phyloP scores from a whole-genome alignment of 2,797 vertebrate species.

The Leuciscus waleckii region DNA sequence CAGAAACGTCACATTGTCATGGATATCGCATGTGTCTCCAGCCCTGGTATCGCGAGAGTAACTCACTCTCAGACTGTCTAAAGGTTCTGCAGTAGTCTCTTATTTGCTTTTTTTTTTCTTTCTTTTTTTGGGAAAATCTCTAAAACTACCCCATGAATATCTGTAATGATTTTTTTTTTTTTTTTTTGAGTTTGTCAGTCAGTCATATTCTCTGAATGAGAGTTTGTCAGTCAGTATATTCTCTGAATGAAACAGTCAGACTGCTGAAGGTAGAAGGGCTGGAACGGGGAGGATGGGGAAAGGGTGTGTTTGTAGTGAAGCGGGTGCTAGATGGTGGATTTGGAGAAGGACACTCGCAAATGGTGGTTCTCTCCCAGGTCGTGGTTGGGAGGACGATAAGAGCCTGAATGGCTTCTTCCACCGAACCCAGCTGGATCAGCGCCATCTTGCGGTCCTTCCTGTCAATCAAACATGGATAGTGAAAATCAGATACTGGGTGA shows the following conservation, averaged over 20 bases:
- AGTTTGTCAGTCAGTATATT: slow-evolving; percentile 39
- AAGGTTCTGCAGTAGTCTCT: slow-evolving; percentile 70
- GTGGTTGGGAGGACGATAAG: slow-evolving; percentile 88
- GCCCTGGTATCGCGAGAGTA: slow-evolving; percentile 67
- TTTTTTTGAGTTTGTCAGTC: slow-evolving; percentile 34
- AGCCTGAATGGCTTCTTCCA: slow-evolving; percentile 91
- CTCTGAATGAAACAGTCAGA: slow-evolving; percentile 39
- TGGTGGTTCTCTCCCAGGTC: slow-evolving; percentile 90
- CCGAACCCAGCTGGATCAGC: slow-evolving; percentile 87
- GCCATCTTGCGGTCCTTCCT: slow-evolving; percentile 93
- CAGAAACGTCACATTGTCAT: slow-evolving; percentile 27
- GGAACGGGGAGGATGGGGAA: slow-evolving; percentile 14
- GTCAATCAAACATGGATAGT: slow-evolving; percentile 48
- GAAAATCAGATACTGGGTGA: not conserved
- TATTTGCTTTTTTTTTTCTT: slow-evolving; percentile 43
- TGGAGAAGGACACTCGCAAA: slow-evolving; percentile 91
- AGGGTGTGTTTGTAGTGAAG: slow-evolving; percentile 59
- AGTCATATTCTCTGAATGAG: slow-evolving; percentile 18
- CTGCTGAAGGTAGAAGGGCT: slow-evolving; percentile 15
- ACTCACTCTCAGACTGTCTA: slow-evolving; percentile 69
- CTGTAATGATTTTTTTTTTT: slow-evolving; percentile 37
- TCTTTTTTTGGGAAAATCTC: slow-evolving; percentile 45
- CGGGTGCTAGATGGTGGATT: slow-evolving; percentile 82
- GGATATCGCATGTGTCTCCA: slow-evolving; percentile 46
- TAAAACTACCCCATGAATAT: slow-evolving; percentile 62